Base-by-base conservation (phyloP, 2,797 vertebrate genomes). In the Fistularia commersonii region DNA sequence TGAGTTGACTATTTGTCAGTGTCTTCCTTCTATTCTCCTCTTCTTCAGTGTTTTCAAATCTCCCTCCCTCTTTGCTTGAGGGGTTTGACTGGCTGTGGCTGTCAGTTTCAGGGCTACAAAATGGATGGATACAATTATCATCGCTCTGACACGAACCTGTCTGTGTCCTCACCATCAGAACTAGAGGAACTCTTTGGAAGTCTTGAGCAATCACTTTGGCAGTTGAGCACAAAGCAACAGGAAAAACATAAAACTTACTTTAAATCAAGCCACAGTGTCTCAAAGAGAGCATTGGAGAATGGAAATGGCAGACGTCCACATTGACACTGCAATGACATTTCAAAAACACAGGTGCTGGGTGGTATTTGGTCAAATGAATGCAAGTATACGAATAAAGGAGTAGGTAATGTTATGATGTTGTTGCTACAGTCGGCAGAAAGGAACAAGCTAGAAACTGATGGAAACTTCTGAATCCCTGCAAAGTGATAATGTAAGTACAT, bases 71-170 rank as follows among this genome's bases (percentile, higher is more conserved):
- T 82, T 83, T 82, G 82, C 83, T 74, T 69, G 77, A 82, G 85
- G 85, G 2, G 83, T 80, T 79, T 74, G 48, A 83, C 68, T 68
- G 66, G 74, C 62, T 82, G 82, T 81, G 85, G 85, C 74, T 86
- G 82, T 81, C 86, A 85, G 73, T 61, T 85, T 72, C 74, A 72
- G 76, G 75, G 84, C 87, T 84, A 86, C 79, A 74, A 77, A 85
- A 87, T 87, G 76, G 85, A 87, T 23, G 82, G 86, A 79, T 82
- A 87, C 86, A 90, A 90, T 92, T 91, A 91, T 86, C 87, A 88
- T 89, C 80, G 87, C 86, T 89, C 68, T 68, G 79, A 81, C 76
- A 86, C 88, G 88, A 87, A 88, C 86, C 86, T 91, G 88, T 91
- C 90, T 90, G 87, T 62, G 78, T 46, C 43, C 81, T 87, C 79